phyloP scores from a whole-genome alignment of 2,113 vertebrate species.

The Fulmarus glacialis region DNA sequence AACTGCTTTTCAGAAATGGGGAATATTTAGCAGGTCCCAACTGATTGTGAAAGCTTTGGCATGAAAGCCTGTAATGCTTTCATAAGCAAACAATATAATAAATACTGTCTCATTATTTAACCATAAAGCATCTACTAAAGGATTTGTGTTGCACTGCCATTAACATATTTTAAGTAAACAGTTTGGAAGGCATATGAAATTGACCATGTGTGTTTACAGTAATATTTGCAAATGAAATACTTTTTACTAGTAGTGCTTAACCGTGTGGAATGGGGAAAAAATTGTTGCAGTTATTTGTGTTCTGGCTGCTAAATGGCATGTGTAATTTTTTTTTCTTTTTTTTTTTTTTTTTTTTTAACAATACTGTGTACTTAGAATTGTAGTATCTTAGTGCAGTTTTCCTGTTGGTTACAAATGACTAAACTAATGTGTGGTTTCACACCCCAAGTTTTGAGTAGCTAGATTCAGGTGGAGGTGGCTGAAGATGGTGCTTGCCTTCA shows the following conservation, averaged over 20 bases:
- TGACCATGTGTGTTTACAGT: slow-evolving; percentile 41
- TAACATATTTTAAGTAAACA: slow-evolving; percentile 24
- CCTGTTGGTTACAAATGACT: neutral
- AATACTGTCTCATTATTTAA: slow-evolving; percentile 18
- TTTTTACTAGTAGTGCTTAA: slow-evolving; percentile 1
- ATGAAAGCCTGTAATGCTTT: neutral
- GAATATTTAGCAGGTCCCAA: neutral
- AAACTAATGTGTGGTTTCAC: neutral
- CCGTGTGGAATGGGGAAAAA: neutral
- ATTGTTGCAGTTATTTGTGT: neutral
- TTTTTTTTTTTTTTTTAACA: neutral
- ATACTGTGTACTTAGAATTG: neutral
- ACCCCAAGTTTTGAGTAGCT: neutral
- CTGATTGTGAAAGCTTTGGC: neutral
- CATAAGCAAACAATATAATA: slow-evolving; percentile 18
- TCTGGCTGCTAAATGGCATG: neutral
- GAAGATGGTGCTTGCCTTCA: neutral
- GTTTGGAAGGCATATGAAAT: slow-evolving; percentile 34
- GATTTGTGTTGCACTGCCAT: neutral
- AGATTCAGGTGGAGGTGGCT: neutral
- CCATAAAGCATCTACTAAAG: neutral
- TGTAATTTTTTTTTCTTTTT: neutral
- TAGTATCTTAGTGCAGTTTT: neutral
- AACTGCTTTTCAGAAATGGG: neutral
- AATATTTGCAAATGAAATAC: slow-evolving; percentile 32